phyloP scores from a whole-genome alignment of 2,797 vertebrate genomes.

The Champsocephalus gunnari region DNA sequence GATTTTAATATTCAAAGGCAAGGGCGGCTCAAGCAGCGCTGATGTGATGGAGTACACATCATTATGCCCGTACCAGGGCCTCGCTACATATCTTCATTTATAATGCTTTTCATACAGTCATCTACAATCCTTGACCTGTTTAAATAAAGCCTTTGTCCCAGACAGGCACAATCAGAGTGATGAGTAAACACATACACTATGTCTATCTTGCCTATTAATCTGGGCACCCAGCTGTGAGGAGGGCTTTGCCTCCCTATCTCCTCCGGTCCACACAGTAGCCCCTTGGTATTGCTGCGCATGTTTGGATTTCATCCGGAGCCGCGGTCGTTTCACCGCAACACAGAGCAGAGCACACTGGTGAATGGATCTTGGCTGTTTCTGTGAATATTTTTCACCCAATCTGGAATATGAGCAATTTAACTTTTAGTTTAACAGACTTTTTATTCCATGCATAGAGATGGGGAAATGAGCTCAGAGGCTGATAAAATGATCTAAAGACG shows the following conservation, averaged over 20 bases:
- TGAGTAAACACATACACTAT: constrained; percentile 80
- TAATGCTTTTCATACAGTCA: constrained; percentile 67
- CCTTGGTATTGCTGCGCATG: constrained; percentile 59
- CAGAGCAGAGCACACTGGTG: constrained; percentile 67
- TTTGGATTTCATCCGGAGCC: constrained; percentile 82
- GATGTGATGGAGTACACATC: constrained; percentile 60
- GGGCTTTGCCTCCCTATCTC: constrained; percentile 75
- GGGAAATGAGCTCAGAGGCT: constrained; percentile 17
- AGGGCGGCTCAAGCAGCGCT: constrained; percentile 39
- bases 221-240: constrained; percentile 83
- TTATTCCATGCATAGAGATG: constrained; percentile 9
- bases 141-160: constrained; percentile 73
- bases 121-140: constrained; percentile 67
- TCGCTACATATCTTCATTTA: constrained; percentile 77
- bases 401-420: constrained; percentile 24
- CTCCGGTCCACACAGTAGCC: constrained; percentile 69
- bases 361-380: constrained; percentile 59
- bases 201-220: constrained; percentile 88
- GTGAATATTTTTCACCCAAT: constrained; percentile 45
- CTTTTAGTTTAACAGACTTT: constrained; percentile 26
- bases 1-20: constrained; percentile 73
- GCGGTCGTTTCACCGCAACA: constrained; percentile 67
- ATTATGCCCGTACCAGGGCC: constrained; percentile 64
- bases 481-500: constrained; percentile 20
- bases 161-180: constrained; percentile 78